Conservation (phyloP, 2,888 invertebrate species). For the Globia sparganii region DNA sequence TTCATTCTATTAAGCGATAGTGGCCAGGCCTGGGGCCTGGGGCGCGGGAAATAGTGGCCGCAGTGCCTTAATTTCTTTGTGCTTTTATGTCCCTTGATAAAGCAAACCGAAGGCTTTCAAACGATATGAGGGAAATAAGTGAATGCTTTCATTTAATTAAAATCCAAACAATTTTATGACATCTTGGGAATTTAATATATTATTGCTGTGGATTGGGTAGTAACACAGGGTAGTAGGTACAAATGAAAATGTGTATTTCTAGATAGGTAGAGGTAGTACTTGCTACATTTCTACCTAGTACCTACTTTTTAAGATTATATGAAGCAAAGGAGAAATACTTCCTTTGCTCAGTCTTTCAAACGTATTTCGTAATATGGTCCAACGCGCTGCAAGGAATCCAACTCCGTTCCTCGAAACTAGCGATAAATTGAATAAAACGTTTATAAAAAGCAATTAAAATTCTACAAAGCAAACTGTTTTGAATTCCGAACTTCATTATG, state of each 20-base stretch:
- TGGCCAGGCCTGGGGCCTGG: slow-evolving; percentile 6
- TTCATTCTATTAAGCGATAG: slow-evolving; percentile 46
- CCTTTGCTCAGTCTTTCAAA: slow-evolving; percentile 33
- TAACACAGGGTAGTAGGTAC: background rate
- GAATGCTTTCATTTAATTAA: slow-evolving; percentile 16
- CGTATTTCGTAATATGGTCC: slow-evolving; percentile 14
- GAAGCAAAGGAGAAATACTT: slow-evolving; percentile 21
- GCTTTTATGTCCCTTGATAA: slow-evolving; percentile 21
- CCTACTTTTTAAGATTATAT: background rate
- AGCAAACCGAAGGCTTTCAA: slow-evolving; percentile 12
- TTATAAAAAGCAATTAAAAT: slow-evolving; percentile 69
- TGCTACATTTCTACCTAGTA: background rate
- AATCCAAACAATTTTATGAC: slow-evolving; percentile 4
- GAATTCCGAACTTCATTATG: slow-evolving; percentile 53
- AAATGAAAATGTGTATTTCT: slow-evolving; percentile 3
- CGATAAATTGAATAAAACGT: slow-evolving; percentile 75
- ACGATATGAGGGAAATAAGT: slow-evolving; percentile 8
- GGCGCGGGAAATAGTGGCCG: slow-evolving; percentile 26
- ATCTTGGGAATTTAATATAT: background rate
- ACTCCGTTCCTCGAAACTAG: slow-evolving; percentile 60
- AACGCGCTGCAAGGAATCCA: slow-evolving; percentile 59
- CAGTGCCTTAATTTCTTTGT: slow-evolving; percentile 49
- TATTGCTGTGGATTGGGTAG: background rate
- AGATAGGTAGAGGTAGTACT: background rate
- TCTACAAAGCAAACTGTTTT: slow-evolving; percentile 61